Evolutionary conservation across 2,797 vertebrate genomes (phyloP), one percentile per base, ranked within the genome.

Genomic region (Oryzias sinensis): DNA sequence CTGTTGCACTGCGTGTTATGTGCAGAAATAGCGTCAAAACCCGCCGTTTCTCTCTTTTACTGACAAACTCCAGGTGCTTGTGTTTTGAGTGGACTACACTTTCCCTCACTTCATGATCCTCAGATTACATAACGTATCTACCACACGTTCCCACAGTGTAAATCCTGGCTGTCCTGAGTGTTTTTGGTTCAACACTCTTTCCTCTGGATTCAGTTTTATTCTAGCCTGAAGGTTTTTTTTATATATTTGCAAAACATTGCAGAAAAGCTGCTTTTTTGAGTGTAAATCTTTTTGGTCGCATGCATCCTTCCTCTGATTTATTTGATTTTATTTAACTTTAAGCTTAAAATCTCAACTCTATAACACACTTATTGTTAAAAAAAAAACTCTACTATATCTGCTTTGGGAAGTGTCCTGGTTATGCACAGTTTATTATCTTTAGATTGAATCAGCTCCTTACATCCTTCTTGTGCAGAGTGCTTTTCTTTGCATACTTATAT

Each of bases 1-100:
- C 87, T 90, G 87, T 89, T 87, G 82, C 77, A 15, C 59, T 54
- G 48, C 71, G 65, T 53, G 33, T 64, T 57, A 17, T 59, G 47
- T 52, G 55, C 15, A 17, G 13, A 73, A 70, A 79, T 33, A 68
- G 63, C 62, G 67, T 65, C 73, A 70, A 68, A 17, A 62, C 27
- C 24, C 17, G 16, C 45, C 1, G 42, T 47, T 48, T 50, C 9
- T 51, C 17, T 27, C 18, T 16, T 7, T 25, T 0, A n/a, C 13
- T 27, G 4, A 49, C 20, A 6, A 43, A 5, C 14, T 25, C 1
- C n/a, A 40, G 25, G 22, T 27, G 14, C 14, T 24, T 48, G 2
- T 73, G 62, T 62, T 70, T 37, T 37, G 33, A 37, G 33, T 37
- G 33, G 11, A 37, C 33, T 37, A 53, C 4, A 14, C 14, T 49